phyloP scores from a whole-genome alignment of 2,888 invertebrate genomes.

The Escarpia spicata region DNA sequence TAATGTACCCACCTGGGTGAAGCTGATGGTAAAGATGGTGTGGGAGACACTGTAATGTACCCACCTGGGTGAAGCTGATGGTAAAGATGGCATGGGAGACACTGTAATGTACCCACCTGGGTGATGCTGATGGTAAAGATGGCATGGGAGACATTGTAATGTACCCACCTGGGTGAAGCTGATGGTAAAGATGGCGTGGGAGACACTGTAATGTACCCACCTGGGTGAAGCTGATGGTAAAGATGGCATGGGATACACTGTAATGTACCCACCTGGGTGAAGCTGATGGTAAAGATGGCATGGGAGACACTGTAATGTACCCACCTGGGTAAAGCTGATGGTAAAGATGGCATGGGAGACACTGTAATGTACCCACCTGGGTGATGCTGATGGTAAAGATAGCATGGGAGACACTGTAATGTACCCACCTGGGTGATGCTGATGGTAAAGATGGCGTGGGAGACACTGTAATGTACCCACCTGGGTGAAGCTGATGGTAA shows the following conservation, averaged over 20 bases:
- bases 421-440: no score
- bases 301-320: slow-evolving; percentile 67
- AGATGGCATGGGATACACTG: neutral
- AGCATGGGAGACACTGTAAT: slow-evolving; percentile 40
- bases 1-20: neutral
- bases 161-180: no score
- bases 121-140: slow-evolving; percentile 70
- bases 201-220: slow-evolving; percentile 42
- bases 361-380: no score
- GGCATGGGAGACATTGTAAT: slow-evolving; percentile 68
- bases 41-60: neutral
- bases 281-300: slow-evolving; percentile 71
- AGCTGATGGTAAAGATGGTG: no score
- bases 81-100: slow-evolving; percentile 73
- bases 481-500: slow-evolving; percentile 68
- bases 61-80: slow-evolving; percentile 61
- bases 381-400: no score
- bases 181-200: no score
- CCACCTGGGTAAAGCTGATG: slow-evolving; percentile 61
- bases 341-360: slow-evolving; percentile 73
- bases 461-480: neutral
- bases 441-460: no score
- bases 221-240: no score
- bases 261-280: slow-evolving; percentile 45
- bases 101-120: slow-evolving; percentile 55